phyloP scores from a whole-genome alignment of 2,113 vertebrate species.

The Malurus melanocephalus region DNA sequence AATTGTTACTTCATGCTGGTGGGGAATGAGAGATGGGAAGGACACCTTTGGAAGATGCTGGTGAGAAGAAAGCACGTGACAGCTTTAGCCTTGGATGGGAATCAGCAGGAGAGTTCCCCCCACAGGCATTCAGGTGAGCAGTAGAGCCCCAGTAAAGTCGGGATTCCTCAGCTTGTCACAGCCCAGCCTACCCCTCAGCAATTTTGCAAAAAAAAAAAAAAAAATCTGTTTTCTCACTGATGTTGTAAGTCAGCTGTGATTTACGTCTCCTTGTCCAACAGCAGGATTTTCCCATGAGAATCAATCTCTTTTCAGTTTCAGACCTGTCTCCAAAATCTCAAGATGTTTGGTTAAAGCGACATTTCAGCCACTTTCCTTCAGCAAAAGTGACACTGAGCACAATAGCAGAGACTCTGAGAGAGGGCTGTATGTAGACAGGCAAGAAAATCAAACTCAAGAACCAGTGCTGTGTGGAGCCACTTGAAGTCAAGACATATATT shows the following conservation, averaged over 20 bases:
- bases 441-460: constrained; percentile 38
- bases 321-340: constrained; percentile 13
- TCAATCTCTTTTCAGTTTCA: constrained; percentile 7
- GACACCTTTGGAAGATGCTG: not conserved
- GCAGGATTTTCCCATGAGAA: not conserved
- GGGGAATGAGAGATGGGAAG: not conserved
- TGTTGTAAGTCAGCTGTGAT: constrained; percentile 1
- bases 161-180: not conserved
- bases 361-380: constrained; percentile 43
- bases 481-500: constrained; percentile 38
- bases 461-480: not conserved
- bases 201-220: not conserved
- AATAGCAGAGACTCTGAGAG: constrained; percentile 12
- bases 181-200: not conserved
- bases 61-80: not conserved
- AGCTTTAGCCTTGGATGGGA: fast-evolving
- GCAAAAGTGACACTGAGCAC: constrained; percentile 30
- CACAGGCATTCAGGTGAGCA: not conserved
- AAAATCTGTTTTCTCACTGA: not conserved
- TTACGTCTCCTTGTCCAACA: not conserved
- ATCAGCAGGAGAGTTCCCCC: not conserved
- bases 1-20: not conserved
- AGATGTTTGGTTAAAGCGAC: not conserved
- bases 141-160: not conserved
- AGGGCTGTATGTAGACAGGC: not conserved